A percentile compares a stretch with the other conserved stretches of the same genome.
Conservation (phyloP, 2,888 invertebrate genomes). For the Volucella zonaria region DNA sequence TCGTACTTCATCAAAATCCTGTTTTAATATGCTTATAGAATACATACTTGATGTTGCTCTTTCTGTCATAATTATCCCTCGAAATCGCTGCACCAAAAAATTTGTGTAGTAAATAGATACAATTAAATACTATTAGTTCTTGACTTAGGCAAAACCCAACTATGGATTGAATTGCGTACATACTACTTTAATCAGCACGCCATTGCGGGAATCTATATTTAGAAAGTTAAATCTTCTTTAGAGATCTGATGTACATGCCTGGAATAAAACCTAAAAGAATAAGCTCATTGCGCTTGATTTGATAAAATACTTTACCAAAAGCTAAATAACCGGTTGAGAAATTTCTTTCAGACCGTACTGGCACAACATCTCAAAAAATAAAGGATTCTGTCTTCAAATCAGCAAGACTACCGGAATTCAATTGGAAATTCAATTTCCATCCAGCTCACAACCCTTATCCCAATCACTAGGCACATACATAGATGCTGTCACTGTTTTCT, state of each 20-base stretch:
- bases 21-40: too few species aligned
- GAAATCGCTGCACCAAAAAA: too few species aligned
- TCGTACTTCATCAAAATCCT: too few species aligned
- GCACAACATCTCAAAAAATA: conserved; percentile 43
- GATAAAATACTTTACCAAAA: conserved; percentile 20
- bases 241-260: conserved; percentile 61
- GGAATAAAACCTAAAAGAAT: conserved; percentile 50
- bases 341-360: conserved; percentile 4
- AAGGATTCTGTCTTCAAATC: conserved; percentile 64
- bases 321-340: conserved; percentile 12
- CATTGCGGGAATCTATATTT: conserved; percentile 16
- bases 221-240: conserved; percentile 49
- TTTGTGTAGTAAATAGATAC: too few species aligned
- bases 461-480: conserved; percentile 52
- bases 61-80: too few species aligned
- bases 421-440: conserved; percentile 72
- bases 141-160: too few species aligned
- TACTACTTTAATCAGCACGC: too few species aligned
- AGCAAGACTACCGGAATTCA: conserved; percentile 67
- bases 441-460: conserved; percentile 57
- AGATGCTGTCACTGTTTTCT: conserved; percentile 56
- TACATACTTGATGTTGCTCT: too few species aligned
- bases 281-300: conserved; percentile 62
- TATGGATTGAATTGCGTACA: too few species aligned
- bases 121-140: too few species aligned